Percentiles rank a stretch among this genome's conserved stretches.
These are phyloP conservation scores for Drosophila subpulchrella DNA, from an alignment of 1,140 invertebrate genomes.

Conservation along the genomic window DNA sequence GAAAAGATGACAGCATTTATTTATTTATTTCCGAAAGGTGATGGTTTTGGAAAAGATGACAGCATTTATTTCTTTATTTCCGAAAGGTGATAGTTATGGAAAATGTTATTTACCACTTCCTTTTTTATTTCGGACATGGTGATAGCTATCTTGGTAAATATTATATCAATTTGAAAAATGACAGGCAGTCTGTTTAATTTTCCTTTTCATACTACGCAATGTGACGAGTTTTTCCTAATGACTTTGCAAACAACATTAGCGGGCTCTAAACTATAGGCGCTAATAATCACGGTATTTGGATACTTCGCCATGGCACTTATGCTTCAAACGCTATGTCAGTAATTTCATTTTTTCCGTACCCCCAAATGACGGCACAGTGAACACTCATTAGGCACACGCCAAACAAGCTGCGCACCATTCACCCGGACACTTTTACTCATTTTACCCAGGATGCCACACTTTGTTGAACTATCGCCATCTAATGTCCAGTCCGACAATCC, in stretches of 20 bases:
- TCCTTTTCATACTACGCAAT: not conserved
- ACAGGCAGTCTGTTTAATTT: not conserved
- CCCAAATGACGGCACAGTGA: conserved; percentile 14
- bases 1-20: too few relatives aligned
- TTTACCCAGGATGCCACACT: conserved; percentile 27
- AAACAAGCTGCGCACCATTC: conserved; percentile 45
- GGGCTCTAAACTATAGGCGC: not conserved
- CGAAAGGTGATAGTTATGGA: too few relatives aligned
- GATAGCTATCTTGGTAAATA: too few relatives aligned
- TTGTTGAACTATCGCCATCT: conserved; percentile 29
- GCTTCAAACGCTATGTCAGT: not conserved
- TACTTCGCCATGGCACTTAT: conserved; percentile 10
- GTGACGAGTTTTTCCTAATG: not conserved
- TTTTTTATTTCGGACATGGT: too few relatives aligned
- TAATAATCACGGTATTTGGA: conserved; percentile 6
- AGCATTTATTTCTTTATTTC: too few relatives aligned
- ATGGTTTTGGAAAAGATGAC: too few relatives aligned
- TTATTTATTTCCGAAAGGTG: too few relatives aligned
- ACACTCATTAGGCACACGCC: conserved; percentile 48
- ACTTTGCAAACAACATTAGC: not conserved
- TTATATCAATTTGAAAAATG: too few relatives aligned
- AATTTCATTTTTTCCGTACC: not conserved
- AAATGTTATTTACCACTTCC: too few relatives aligned
- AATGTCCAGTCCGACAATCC: conserved; percentile 20
- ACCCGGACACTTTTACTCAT: conserved; percentile 7